Conservation (phyloP, 2,797 vertebrate species). For the Enoplosus armatus region DNA sequence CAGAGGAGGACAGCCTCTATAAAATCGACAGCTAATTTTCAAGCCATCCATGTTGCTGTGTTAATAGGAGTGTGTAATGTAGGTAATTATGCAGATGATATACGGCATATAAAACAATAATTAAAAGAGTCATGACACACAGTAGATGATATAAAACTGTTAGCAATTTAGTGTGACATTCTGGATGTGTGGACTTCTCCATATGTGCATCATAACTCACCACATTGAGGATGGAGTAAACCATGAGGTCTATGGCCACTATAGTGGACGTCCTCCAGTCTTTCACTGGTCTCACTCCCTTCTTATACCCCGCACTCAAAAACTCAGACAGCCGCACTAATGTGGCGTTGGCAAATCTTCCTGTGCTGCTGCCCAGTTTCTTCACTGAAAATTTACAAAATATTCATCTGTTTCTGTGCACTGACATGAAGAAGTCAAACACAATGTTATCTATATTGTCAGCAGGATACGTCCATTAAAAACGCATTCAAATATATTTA, state of each 20-base stretch:
- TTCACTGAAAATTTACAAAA: constrained; percentile 70
- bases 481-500: neutral
- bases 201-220: constrained; percentile 79
- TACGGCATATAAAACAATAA: neutral
- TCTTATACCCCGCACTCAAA: constrained; percentile 90
- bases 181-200: neutral
- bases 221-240: constrained; percentile 96
- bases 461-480: neutral
- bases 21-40: neutral
- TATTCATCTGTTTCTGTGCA: neutral
- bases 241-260: constrained; percentile 93
- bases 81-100: neutral
- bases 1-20: neutral
- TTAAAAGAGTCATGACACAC: neutral
- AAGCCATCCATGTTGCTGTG: neutral
- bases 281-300: constrained; percentile 91
- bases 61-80: neutral
- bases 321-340: constrained; percentile 87
- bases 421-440: neutral
- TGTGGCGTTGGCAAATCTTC: constrained; percentile 81
- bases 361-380: constrained; percentile 57
- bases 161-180: neutral
- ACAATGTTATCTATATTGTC: neutral
- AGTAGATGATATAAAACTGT: neutral
- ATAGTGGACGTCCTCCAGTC: constrained; percentile 93